A percentile compares a stretch with the other conserved stretches of the same genome.
Evolutionary conservation across 2,113 vertebrate species (phyloP).

Genomic region (Xyliphius kryptos): DNA sequence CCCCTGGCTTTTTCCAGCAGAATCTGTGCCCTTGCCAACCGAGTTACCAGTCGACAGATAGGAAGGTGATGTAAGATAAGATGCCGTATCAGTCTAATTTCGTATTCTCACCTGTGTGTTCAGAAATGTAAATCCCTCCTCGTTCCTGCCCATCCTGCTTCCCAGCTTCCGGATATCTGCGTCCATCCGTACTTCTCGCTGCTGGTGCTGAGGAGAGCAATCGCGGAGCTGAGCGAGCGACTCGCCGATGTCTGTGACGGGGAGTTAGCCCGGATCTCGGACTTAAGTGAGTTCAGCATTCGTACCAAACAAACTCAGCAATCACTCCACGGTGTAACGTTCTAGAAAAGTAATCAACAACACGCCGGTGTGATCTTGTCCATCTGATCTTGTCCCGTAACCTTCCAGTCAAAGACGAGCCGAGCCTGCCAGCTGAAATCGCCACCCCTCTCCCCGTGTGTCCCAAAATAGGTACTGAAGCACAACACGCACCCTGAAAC

Average conservation of each 20-base stretch:
- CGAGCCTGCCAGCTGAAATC: constrained; percentile 10
- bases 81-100: no score
- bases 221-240: constrained; percentile 50
- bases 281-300: constrained; percentile 49
- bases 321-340: no score
- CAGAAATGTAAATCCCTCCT: constrained; percentile 55
- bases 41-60: no score
- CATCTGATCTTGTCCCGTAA: constrained; percentile 6
- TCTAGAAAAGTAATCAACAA: no score
- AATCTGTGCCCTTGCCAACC: no score
- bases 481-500: background rate
- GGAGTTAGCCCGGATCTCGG: constrained; percentile 54
- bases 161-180: constrained; percentile 52
- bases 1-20: no score
- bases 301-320: no score
- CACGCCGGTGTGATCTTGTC: no score
- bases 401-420: constrained; percentile 36
- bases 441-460: background rate
- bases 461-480: constrained; percentile 33
- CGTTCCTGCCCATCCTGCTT: constrained; percentile 44
- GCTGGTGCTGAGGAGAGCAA: constrained; percentile 50
- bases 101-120: background rate
- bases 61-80: no score
- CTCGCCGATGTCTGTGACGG: constrained; percentile 49
- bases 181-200: constrained; percentile 56